Base-by-base conservation (phyloP, 2,113 vertebrate species). In the Elgaria multicarinata region DNA sequence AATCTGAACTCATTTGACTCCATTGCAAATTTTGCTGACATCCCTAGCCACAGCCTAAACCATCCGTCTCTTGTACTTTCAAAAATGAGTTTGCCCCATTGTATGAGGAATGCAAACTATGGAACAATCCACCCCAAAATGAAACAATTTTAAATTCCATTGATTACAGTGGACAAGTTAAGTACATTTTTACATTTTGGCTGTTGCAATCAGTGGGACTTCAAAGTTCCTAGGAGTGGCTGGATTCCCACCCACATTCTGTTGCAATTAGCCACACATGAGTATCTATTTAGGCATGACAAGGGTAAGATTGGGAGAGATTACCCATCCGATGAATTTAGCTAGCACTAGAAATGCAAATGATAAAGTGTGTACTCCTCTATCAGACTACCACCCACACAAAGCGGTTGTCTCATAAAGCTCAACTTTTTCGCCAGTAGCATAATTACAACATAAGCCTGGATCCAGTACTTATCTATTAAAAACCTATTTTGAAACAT, bases 371-470 rank as follows among this genome's bases (percentile, higher is more conserved):
- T 44, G 81, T 50, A 55, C 36, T 85, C 55, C 55, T 86, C 72
- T 58, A 87, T 92, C 22, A 92, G 22, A 55, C 36, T 88, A 80
- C 13, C 55, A 80, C 22, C 22, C 86, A 83, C 31, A 90, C 39
- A 53, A 93, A 89, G 31, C 22, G 83, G 81, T 87, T 13, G 3
- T 81, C 74, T 85, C 87, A 93, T 92, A 95, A 82, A 85, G 89
- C 2, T 91, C 24, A 0, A 33, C 66, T 91, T 94, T 80, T 87
- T 80, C 78, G 36, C n/a, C 24, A 87, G 66, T 46, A 90, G 20
- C 82, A 75, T 85, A 93, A 93, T 91, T 93, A 46, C 26, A 83
- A 82, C 55, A 91, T 75, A 94, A 92, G 89, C 82, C 87, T 83
- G 8, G 80, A 83, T 89, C 83, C 80, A 87, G 62, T 87, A 39